Conservation (phyloP, 2,113 vertebrate species). For the Alexandromys fortis region DNA sequence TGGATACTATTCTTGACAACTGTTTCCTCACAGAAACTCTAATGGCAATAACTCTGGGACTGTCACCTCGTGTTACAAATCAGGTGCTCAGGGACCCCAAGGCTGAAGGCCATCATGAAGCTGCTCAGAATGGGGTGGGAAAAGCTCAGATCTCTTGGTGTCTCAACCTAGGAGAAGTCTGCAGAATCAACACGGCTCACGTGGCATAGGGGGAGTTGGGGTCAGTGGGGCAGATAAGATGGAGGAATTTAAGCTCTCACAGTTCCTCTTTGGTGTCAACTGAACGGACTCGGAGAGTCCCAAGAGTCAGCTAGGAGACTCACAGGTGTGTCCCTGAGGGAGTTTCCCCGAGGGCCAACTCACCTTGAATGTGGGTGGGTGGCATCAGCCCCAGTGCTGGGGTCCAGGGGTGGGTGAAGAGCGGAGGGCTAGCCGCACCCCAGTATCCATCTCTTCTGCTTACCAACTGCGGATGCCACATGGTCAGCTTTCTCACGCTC, state of each 20-base stretch:
- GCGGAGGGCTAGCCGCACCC: too few relatives aligned
- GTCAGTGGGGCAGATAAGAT: background rate
- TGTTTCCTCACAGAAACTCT: background rate
- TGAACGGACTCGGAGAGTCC: background rate
- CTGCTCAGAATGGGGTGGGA: background rate
- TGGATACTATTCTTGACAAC: too few relatives aligned
- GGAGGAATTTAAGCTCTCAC: background rate
- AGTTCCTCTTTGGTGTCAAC: background rate
- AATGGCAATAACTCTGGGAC: background rate
- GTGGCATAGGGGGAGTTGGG: background rate
- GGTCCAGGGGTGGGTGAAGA: background rate
- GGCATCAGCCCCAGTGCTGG: background rate
- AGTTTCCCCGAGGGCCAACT: background rate
- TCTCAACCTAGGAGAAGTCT: background rate
- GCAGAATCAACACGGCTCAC: background rate
- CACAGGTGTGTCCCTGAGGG: background rate
- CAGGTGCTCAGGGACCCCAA: background rate
- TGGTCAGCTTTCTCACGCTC: background rate
- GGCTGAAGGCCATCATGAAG: background rate
- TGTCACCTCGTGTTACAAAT: rapidly evolving
- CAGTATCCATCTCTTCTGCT: too few relatives aligned
- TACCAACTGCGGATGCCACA: background rate
- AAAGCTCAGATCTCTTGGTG: background rate
- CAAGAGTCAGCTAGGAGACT: background rate
- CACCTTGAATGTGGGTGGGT: too few relatives aligned